A percentile compares a stretch with the other conserved stretches of the same genome.
Conservation (phyloP, 2,888 invertebrate genomes). For the Lottia scabra region DNA sequence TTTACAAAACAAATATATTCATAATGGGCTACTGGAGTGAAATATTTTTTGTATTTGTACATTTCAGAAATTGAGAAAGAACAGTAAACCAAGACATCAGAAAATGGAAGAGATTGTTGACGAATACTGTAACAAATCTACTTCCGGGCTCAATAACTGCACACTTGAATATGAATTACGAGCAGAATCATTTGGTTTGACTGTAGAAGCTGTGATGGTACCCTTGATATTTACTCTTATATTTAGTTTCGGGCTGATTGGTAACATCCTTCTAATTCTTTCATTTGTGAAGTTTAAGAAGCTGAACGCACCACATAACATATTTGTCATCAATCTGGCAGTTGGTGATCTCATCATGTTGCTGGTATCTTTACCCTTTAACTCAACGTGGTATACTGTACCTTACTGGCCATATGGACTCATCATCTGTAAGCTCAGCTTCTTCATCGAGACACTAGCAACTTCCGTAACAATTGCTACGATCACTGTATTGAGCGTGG, state of each 20-base stretch:
- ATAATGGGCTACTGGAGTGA: too few relatives aligned
- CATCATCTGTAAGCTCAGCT: constrained; percentile 38
- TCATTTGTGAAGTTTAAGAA: constrained; percentile 31
- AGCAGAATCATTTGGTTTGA: neutral
- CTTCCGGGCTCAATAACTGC: neutral
- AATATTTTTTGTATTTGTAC: too few relatives aligned
- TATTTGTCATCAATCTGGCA: constrained; percentile 39
- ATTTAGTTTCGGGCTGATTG: constrained; percentile 36
- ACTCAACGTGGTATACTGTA: constrained; percentile 38
- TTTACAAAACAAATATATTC: too few relatives aligned
- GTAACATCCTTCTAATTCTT: constrained; percentile 35
- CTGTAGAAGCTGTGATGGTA: constrained; percentile 33
- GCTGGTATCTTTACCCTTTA: constrained; percentile 38
- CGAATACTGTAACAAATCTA: neutral
- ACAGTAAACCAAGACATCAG: too few relatives aligned
- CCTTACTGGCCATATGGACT: constrained; percentile 42
- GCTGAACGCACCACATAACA: constrained; percentile 36
- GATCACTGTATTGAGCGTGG: constrained; percentile 38
- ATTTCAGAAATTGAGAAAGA: too few relatives aligned
- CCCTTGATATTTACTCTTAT: constrained; percentile 35
- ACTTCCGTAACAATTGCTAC: constrained; percentile 37
- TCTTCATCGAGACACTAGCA: constrained; percentile 35
- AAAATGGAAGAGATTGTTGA: neutral
- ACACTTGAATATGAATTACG: neutral
- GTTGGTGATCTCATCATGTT: constrained; percentile 40